Base-by-base conservation (phyloP, 2,113 vertebrate species). In the Cryptotis parvus region DNA sequence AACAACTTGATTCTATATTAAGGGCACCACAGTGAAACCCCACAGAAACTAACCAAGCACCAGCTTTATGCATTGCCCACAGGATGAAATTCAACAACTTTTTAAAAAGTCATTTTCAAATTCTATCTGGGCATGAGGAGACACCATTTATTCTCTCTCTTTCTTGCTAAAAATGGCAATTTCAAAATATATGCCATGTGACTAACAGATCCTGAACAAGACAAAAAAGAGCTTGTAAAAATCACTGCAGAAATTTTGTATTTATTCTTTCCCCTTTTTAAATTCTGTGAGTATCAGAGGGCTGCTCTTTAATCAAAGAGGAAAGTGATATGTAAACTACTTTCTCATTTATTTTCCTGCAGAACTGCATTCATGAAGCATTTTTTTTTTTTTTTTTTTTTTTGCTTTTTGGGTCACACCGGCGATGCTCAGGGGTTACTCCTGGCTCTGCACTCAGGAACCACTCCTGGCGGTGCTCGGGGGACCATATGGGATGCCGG, bases 41-140 rank as follows among this genome's bases (percentile, higher is more conserved):
- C 87, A 39, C 27, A 95, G 96, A 96, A 95, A 93, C 91, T 85
- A 94, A 95, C 94, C 72, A 65, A 65, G 81, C 20, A 58, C 27
- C 94, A 82, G 96, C 97, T 94, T 89, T 75, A 94, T 96, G 97
- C 96, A 93, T 24, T 0, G 94, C 97, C 96, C 85, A 69, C n/a
- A 95, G 97, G 93, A 87, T 22, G 88, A 75, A 65, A 90, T 31
- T 81, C 77, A 92, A 91, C 66, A 90, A 72, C 77, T 95, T 95
- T 95, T 88, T 87, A 70, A 77, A 94, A 97, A 91, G 85, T 76
- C 78, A 68, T 89, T 97, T 95, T 95, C 77, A 66, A 80, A 55
- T 4, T 91, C 94, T 90, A 4, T 84, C 87, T 75, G 92, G 70
- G 33, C 66, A 85, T 29, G 70, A 35, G 0, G 31, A 76, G 65